Base-by-base conservation (phyloP, 2,113 vertebrate genomes). In the Rhinichthys klamathensis region DNA sequence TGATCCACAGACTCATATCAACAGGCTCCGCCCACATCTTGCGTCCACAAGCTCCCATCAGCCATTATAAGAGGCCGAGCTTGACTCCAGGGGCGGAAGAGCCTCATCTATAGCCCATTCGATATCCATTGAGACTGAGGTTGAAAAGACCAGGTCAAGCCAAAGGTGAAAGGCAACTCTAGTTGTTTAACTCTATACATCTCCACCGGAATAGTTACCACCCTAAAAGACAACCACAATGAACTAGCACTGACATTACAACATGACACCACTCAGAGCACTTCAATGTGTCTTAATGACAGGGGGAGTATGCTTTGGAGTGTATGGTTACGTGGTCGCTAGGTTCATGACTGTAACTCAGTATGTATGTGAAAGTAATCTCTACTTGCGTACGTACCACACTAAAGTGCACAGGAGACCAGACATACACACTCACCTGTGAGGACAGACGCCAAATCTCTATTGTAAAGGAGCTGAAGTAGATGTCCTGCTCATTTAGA, bases 141-240 rank as follows among this genome's bases (percentile, higher is more conserved):
- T 84, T 85, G 83, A 91, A 92, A 88, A 58, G 81, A 88, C 35
- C 87, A 87, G 69, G 78, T 76, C 60, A 67, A 60, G 8, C 10
- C 73, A 91, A 88, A 89, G 90, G 90, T 89, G 90, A 91, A 89
- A 90, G 88, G 90, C 88, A 88, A 88, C 80, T 32, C 51, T 81
- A 83, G 80, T 77, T 89, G 85, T 90, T 92, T 88, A 84, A 87
- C 80, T 86, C 25, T 58, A 86, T 70, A 89, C 90, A 88, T 92
- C 87, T 90, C 41, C 89, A 85, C 23, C 78, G 58, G 86, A 35
- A 78, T 70, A 46, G 76, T 72, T 35, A 18, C 35, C 21, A 23
- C 25, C 69, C 32, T 49, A 85, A 44, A 72, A 77, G 49, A 38
- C n/a, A 70, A 63, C 85, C 84, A 75, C 82, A 86, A 82, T 74